A percentile compares a stretch with the other conserved stretches of the same genome.
Evolutionary conservation across 2,797 vertebrate genomes (phyloP).

Genomic region (Atherinosoma microstoma): DNA sequence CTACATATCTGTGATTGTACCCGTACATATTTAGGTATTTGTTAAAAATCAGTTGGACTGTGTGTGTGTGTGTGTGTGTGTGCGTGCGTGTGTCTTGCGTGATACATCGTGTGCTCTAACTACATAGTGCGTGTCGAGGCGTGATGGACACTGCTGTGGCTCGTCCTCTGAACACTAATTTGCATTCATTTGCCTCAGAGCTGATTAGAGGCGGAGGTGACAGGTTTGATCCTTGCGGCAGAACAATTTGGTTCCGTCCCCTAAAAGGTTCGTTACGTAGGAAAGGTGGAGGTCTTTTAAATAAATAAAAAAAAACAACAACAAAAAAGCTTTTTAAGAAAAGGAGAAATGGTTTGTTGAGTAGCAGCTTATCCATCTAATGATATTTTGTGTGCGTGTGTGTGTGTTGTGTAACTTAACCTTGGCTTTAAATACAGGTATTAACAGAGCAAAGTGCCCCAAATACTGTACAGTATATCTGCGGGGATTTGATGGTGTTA

Average conservation of each 20-base stretch:
- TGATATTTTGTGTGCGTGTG: constrained; percentile 6
- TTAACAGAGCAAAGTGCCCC: background rate
- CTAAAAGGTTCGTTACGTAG: constrained; percentile 18
- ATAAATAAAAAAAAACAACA: too few species aligned
- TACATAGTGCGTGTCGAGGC: constrained; percentile 57
- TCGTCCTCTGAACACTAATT: constrained; percentile 68
- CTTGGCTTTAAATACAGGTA: constrained; percentile 21
- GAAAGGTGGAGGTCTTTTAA: constrained; percentile 9
- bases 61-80: background rate
- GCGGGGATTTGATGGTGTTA: constrained; percentile 33
- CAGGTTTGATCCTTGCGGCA: constrained; percentile 55
- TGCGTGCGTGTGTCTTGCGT: background rate
- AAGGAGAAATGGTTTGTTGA: background rate
- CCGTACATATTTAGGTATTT: constrained; percentile 22
- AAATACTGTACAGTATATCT: constrained; percentile 12
- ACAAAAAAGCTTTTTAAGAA: background rate
- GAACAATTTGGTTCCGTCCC: constrained; percentile 32
- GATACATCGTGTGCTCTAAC: constrained; percentile 53
- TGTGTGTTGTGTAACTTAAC: constrained; percentile 18
- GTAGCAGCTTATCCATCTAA: constrained; percentile 3
- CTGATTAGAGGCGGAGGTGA: constrained; percentile 65
- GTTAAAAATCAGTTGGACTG: constrained; percentile 15
- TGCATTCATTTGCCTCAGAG: constrained; percentile 68
- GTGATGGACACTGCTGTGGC: constrained; percentile 67
- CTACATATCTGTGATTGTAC: background rate